Percentiles rank a stretch among this genome's conserved stretches.
phyloP scores from a whole-genome alignment of 1,140 invertebrate genomes.

The Maniola jurtina region DNA sequence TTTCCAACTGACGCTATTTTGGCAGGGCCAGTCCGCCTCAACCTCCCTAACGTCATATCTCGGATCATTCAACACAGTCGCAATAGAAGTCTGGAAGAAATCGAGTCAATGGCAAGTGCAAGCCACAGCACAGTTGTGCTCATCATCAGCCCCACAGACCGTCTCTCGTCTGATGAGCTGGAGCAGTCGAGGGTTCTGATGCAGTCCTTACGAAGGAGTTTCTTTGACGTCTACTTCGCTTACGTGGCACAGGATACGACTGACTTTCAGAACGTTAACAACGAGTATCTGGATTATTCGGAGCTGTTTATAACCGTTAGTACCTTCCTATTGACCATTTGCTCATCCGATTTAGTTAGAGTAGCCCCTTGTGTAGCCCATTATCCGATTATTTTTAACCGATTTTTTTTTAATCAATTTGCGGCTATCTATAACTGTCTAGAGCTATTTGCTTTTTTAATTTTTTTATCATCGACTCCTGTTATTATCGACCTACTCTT shows the following conservation, averaged over 20 bases:
- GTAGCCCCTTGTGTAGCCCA: too few species aligned
- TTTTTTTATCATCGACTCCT: not conserved
- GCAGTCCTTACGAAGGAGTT: constrained; percentile 53
- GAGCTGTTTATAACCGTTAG: constrained; percentile 64
- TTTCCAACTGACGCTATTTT: constrained; percentile 9
- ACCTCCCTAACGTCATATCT: constrained; percentile 67
- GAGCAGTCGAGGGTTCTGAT: constrained; percentile 59
- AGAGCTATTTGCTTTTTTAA: too few species aligned
- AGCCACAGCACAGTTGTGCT: constrained; percentile 64
- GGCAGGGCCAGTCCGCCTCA: constrained; percentile 72
- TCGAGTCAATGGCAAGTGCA: constrained; percentile 43
- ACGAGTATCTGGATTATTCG: constrained; percentile 66
- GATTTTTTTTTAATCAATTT: too few species aligned
- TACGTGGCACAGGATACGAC: constrained; percentile 57
- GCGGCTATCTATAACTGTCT: too few species aligned
- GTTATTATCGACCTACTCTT: not conserved
- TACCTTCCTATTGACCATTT: constrained; percentile 6
- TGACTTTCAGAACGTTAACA: constrained; percentile 64
- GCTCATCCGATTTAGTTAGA: not conserved
- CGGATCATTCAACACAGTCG: constrained; percentile 52
- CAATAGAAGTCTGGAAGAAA: constrained; percentile 55
- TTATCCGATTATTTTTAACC: too few species aligned
- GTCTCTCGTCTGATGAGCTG: constrained; percentile 56
- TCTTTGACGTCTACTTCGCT: constrained; percentile 70
- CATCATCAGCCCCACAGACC: constrained; percentile 62